Base-by-base conservation (phyloP, 2,113 vertebrate genomes). In the Ranitomeya variabilis region DNA sequence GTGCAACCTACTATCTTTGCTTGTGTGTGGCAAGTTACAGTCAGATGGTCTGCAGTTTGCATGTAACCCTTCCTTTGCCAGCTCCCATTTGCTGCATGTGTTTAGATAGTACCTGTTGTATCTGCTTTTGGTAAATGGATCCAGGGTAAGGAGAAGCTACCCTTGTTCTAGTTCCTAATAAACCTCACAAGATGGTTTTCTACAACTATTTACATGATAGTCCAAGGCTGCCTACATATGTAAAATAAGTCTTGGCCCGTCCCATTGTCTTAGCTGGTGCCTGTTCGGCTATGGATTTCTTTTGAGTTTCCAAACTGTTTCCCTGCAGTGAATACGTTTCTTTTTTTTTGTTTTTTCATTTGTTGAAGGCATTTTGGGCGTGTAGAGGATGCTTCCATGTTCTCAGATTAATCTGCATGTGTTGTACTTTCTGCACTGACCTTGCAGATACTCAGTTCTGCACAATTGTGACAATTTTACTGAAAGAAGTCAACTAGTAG, bases 1-100 rank as follows among this genome's bases (percentile, higher is more conserved):
- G 67, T 82, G 79, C 87, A 88, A 74, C 55, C 54, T 88, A 60
- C 79, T 83, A 79, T 78, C 85, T 88, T 82, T 83, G 37, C 67
- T 64, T 52, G n/a, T 21, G 77, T 81, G 59, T 23, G 37, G 54
- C 21, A 57, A 54, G 52, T 80, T 45, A 26, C 16, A 78, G 77
- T 87, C 86, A 74, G 67, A 74, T 74, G 55, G 86, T 74, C 66
- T 59, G 55, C 60, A 71, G 31, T 82, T 62, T 60, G 55, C 4
- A 10, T 37, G 55, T 74, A 83, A 87, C 80, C 66, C 67, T 83
- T 83, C 7, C 19, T 51, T 81, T 87, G 55, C 81, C 64, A 23
- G 19, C 15, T 83, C 37, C 13, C 18, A n/a, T 26, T 74, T 57
- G 52, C 0, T 23, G 18, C 23, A 19, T 74, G 71, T 76, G 71